Conservation (phyloP, 2,888 invertebrate genomes). For the Mythimna loreyi region DNA sequence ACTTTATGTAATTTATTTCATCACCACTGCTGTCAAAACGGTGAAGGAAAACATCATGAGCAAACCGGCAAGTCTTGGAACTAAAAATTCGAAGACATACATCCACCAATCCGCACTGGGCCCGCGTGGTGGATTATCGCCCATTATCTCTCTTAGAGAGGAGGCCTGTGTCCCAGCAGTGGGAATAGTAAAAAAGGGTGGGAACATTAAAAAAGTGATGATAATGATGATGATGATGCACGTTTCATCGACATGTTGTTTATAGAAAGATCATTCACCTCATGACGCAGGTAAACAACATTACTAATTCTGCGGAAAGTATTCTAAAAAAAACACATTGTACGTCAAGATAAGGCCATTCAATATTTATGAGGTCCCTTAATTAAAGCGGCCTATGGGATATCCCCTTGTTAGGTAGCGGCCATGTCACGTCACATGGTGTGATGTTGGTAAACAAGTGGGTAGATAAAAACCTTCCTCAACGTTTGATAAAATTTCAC, state of each 20-base stretch:
- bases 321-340: constrained; percentile 11
- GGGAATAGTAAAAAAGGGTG: too few relatives aligned
- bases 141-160: too few relatives aligned
- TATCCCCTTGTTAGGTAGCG: constrained; percentile 3
- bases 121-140: too few relatives aligned
- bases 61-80: too few relatives aligned
- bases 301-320: constrained; percentile 3
- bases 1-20: too few relatives aligned
- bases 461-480: background rate
- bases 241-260: background rate
- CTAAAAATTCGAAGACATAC: too few relatives aligned
- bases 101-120: too few relatives aligned
- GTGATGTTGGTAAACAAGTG: constrained; percentile 15
- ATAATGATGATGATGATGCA: too few relatives aligned
- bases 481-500: constrained; percentile 20
- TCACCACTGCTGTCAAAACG: too few relatives aligned
- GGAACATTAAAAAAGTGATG: too few relatives aligned
- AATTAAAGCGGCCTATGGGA: constrained; percentile 13
- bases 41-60: too few relatives aligned
- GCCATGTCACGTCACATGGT: background rate
- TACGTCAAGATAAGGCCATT: constrained; percentile 15
- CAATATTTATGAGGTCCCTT: constrained; percentile 47
- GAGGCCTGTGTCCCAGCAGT: too few relatives aligned
- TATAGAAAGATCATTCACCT: constrained; percentile 12
- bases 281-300: background rate